Evolutionary conservation across 2,113 vertebrate species (phyloP), one percentile per base, ranked within the genome.

Genomic region (Peromyscus californicus): DNA sequence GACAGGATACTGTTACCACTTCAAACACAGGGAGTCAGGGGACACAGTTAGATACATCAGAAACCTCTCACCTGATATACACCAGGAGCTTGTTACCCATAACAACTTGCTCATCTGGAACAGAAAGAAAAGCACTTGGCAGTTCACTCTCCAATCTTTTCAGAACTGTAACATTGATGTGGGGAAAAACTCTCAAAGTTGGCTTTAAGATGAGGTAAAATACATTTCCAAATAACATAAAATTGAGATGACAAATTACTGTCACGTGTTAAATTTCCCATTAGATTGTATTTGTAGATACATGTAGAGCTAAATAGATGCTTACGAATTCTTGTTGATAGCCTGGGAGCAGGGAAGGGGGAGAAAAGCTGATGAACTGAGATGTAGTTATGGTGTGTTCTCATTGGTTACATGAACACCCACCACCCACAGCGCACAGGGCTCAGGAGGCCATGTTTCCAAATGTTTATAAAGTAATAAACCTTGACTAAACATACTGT

Each of bases 21-120:
- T 86, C 94, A 91, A 76, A 76, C n/a, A 89, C 0, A 7, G 54
- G 82, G 36, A 29, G 36, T 16, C 1, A 6, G 74, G 75, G 67
- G 33, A 31, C 93, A 42, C 10, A 70, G n/a, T 70, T 2, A 70
- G 21, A 97, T 61, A 59, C 75, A 67, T 33, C 31, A 57, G 92
- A 69, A 69, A 42, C 5, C 7, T 87, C 96, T 98, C 98, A 99
- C 99, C 99, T 99, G 95, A 99, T 99, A 97, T 99, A 99, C 2
- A 99, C 99, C 22, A 99, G 99, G 65, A 99, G 99, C 97, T 99
- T 99, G 98, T 99, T 99, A 82, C 99, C 99, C 99, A 99, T 99
- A 59, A 99, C 98, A 96, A 99, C 99, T 96, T 99, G 99, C 61
- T 99, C 99, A 99, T 99, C 99, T 99, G 98, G 89, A 91, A 98